Conservation (phyloP, 2,888 invertebrate species). For the Athalia circularis region DNA sequence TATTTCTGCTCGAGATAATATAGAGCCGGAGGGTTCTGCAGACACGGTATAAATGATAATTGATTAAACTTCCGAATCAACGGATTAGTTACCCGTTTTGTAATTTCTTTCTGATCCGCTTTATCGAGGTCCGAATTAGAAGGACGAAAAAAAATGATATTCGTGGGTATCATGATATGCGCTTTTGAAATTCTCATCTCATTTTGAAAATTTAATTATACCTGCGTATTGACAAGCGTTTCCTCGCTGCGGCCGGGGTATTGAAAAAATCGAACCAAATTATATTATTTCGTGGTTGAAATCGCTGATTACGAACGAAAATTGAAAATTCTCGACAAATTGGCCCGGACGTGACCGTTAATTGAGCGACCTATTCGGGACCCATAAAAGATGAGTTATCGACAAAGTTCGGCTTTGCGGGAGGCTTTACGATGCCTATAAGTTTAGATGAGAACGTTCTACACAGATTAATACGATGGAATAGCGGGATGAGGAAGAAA, state of each 20-base stretch:
- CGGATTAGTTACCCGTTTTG: too few species aligned
- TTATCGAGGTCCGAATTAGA: too few species aligned
- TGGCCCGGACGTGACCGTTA: constrained; percentile 23
- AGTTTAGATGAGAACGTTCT: constrained; percentile 19
- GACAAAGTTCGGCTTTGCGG: constrained; percentile 7
- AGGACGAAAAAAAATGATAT: too few species aligned
- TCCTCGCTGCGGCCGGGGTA: not conserved
- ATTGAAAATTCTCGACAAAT: constrained; percentile 29
- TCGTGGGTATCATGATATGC: too few species aligned
- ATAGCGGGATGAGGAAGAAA: too few species aligned
- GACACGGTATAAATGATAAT: constrained; percentile 19
- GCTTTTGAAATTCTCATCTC: too few species aligned
- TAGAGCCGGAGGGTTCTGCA: not conserved
- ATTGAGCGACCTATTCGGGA: constrained; percentile 22
- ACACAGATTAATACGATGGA: constrained; percentile 21
- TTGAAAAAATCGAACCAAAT: not conserved
- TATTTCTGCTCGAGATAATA: constrained; percentile 8
- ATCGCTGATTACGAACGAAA: not conserved
- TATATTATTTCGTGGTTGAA: constrained; percentile 3
- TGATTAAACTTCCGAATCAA: not conserved
- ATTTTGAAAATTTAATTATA: too few species aligned
- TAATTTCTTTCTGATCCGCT: too few species aligned
- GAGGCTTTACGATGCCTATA: constrained; percentile 6
- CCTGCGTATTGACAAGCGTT: too few species aligned
- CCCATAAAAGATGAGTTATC: constrained; percentile 37